Conservation (phyloP, 2,797 vertebrate genomes). For the Pantherophis alleghaniensis region DNA sequence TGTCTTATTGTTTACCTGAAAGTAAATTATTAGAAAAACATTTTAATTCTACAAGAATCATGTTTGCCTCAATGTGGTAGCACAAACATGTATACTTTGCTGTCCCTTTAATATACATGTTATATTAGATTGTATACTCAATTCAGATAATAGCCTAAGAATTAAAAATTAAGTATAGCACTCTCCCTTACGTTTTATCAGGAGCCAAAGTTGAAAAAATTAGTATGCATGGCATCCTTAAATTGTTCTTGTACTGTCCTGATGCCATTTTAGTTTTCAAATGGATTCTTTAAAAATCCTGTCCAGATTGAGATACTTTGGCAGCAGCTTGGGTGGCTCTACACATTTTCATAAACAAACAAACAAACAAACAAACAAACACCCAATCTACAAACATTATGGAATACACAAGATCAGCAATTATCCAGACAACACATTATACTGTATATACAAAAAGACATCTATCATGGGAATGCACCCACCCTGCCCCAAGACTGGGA, state of each 20-base stretch:
- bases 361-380: not conserved
- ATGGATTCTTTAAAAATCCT: not conserved
- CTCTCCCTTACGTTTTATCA: not conserved
- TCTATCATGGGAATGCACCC: not conserved
- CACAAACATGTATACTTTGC: not conserved
- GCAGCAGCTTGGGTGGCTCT: not conserved
- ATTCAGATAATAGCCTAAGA: not conserved
- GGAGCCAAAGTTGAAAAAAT: not conserved
- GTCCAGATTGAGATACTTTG: not conserved
- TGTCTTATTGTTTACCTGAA: not conserved
- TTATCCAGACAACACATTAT: not conserved
- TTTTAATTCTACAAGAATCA: slow-evolving; percentile 5
- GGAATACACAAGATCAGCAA: not conserved
- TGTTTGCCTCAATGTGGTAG: not conserved
- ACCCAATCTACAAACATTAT: not conserved
- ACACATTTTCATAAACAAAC: not conserved
- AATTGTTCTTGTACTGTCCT: not conserved
- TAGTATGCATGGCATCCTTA: not conserved
- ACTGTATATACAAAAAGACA: not conserved
- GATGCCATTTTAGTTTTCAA: not conserved
- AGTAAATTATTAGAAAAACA: slow-evolving; percentile 23
- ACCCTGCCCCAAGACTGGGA: not conserved
- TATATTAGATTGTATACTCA: not conserved
- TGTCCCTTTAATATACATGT: not conserved
- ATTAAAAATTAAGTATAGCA: not conserved